Conservation (phyloP, 2,888 invertebrate species). For the Noctua fimbriata region DNA sequence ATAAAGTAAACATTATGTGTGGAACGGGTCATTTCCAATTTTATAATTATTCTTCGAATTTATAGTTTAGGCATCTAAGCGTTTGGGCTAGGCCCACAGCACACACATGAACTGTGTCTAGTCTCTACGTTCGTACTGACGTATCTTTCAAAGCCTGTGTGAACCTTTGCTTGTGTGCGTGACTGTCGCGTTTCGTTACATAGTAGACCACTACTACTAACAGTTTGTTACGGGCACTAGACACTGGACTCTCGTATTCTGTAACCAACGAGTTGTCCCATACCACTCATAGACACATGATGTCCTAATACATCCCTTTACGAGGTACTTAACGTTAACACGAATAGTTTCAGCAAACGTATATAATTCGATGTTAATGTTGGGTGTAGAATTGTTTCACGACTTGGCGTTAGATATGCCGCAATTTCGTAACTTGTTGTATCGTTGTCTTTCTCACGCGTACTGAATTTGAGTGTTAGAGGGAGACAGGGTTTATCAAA, state of each 20-base stretch:
- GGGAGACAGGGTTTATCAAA: conserved; percentile 41
- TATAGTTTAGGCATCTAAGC: background rate
- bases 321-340: conserved; percentile 67
- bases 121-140: background rate
- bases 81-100: background rate
- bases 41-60: background rate
- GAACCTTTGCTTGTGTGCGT: conserved; percentile 31
- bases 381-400: conserved; percentile 67
- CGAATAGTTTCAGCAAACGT: conserved; percentile 68
- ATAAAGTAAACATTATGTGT: background rate
- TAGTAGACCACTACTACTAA: conserved; percentile 24
- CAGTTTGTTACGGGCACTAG: conserved; percentile 57
- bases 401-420: conserved; percentile 59
- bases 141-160: background rate
- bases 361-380: conserved; percentile 66
- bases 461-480: conserved; percentile 31
- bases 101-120: background rate
- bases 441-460: conserved; percentile 32
- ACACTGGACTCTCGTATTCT: conserved; percentile 58
- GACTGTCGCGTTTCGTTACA: conserved; percentile 26
- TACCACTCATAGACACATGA: conserved; percentile 66
- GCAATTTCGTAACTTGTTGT: conserved; percentile 60
- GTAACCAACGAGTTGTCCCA: conserved; percentile 67
- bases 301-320: conserved; percentile 65
- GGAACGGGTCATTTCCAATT: background rate